Evolutionary conservation across 2,797 vertebrate genomes (phyloP).

Genomic region (Cetoscarus ocellatus): DNA sequence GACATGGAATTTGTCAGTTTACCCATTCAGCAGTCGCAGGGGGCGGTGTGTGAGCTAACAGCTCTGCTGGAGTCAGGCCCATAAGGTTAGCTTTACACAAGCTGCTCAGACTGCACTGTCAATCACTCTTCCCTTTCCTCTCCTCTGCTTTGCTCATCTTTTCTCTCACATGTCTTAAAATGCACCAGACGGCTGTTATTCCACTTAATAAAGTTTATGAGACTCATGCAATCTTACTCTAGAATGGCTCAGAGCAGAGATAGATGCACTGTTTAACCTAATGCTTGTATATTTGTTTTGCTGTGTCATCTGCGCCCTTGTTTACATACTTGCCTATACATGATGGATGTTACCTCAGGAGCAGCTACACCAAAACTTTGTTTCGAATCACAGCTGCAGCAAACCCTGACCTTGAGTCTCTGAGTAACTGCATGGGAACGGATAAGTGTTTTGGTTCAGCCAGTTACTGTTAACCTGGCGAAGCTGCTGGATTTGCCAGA

Average conservation of each 20-base stretch:
- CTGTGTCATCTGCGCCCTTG: too few relatives aligned
- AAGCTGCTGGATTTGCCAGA: too few relatives aligned
- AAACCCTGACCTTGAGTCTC: too few relatives aligned
- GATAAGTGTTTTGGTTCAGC: too few relatives aligned
- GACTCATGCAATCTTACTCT: slow-evolving; percentile 25
- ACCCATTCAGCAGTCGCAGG: slow-evolving; percentile 81
- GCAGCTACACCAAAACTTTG: too few relatives aligned
- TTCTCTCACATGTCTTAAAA: slow-evolving; percentile 29
- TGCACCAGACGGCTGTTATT: slow-evolving; percentile 44
- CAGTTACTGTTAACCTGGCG: too few relatives aligned
- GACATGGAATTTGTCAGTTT: slow-evolving; percentile 87
- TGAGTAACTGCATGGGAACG: too few relatives aligned
- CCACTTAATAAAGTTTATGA: slow-evolving; percentile 49
- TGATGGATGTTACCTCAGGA: too few relatives aligned
- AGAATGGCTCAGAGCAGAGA: slow-evolving; percentile 20
- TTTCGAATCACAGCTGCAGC: too few relatives aligned
- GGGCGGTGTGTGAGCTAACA: slow-evolving; percentile 72
- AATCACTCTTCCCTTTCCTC: slow-evolving; percentile 58
- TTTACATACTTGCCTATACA: too few relatives aligned
- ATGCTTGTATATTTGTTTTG: too few relatives aligned
- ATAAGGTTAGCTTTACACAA: slow-evolving; percentile 79
- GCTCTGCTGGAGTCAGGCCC: slow-evolving; percentile 75
- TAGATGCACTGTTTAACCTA: too few relatives aligned
- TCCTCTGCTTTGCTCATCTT: slow-evolving; percentile 31
- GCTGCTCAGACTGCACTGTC: slow-evolving; percentile 77